Evolutionary conservation across 2,888 invertebrate genomes (phyloP).

Genomic region (Myopa testacea): DNA sequence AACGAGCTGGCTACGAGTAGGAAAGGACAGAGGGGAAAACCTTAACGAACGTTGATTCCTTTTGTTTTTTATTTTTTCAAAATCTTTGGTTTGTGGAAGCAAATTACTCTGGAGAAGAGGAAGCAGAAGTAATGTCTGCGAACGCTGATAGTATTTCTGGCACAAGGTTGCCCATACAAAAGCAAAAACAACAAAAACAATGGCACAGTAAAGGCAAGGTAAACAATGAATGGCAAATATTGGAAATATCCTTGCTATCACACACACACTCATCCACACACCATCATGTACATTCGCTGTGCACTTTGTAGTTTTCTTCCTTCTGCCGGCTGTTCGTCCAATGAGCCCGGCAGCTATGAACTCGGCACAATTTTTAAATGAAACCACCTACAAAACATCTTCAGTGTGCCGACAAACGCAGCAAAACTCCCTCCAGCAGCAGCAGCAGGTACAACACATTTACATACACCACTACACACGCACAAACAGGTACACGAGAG

Average conservation of each 20-base stretch:
- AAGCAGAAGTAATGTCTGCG: not conserved
- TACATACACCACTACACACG: not conserved
- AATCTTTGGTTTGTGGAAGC: no score
- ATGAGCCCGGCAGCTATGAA: not conserved
- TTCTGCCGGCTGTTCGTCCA: not conserved
- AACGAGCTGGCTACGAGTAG: not conserved
- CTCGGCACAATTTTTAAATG: not conserved
- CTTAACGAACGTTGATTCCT: not conserved
- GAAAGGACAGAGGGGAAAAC: not conserved
- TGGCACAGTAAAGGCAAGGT: no score
- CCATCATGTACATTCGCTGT: not conserved
- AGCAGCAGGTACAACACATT: slow-evolving; percentile 1
- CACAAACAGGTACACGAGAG: not conserved
- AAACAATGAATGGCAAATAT: not conserved
- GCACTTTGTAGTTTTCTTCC: slow-evolving; percentile 11
- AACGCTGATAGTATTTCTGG: no score
- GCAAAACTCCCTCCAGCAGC: not conserved
- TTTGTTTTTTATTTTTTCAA: not conserved
- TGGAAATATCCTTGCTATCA: not conserved
- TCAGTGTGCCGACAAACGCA: not conserved
- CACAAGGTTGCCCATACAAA: no score
- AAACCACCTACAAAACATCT: not conserved
- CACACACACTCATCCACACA: not conserved
- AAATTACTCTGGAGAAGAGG: not conserved
- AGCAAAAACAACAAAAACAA: no score